Base-by-base conservation (phyloP, 2,797 vertebrate species). In the Columba guinea region DNA sequence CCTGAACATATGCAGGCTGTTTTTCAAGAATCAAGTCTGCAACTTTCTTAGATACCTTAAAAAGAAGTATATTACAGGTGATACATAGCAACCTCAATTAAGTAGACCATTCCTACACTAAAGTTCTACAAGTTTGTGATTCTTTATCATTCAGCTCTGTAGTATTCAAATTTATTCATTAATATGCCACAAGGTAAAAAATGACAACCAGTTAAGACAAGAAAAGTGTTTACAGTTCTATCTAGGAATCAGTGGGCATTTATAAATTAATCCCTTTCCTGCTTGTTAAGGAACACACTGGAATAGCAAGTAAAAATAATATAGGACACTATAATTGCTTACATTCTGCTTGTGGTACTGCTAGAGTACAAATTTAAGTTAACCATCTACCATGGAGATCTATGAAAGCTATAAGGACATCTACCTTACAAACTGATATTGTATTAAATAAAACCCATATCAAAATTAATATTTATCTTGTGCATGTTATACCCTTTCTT, bases 11-110 rank as follows among this genome's bases (percentile, higher is more conserved):
- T 24, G 99, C 98, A 30, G 99, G 99, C 95, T 99, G 99, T 93
- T 99, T 99, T 97, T 99, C 99, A 97, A 99, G 98, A 97, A 99
- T 99, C 96, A 99, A 98, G 98, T 99, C 99, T 13, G 99, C 99
- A 35, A 99, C 99, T 98, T 99, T 99, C 98, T 99, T 99, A 90
- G 99, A 99, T 83, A 99, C 99, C 99, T 99, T 89, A 52, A 95
- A 96, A 87, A 86, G 13, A 92, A 89, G 39, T 96, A 51, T 39
- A 90, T 24, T 84, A 39, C 7, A 26, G 16, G 9, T 89, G 44
- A 95, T 19, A 71, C 3, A 46, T 0, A 78, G 23, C 52, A 91
- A 67, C 65, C 27, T 77, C 34, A 75, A 37, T 52, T 41, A 89
- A 68, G 24, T 9, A 82, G n/a, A 9, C 9, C 16, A 63, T 52